These are phyloP conservation scores for Cheilinus undulatus DNA, from an alignment of 2,113 vertebrate species.

Conservation along the genomic window DNA sequence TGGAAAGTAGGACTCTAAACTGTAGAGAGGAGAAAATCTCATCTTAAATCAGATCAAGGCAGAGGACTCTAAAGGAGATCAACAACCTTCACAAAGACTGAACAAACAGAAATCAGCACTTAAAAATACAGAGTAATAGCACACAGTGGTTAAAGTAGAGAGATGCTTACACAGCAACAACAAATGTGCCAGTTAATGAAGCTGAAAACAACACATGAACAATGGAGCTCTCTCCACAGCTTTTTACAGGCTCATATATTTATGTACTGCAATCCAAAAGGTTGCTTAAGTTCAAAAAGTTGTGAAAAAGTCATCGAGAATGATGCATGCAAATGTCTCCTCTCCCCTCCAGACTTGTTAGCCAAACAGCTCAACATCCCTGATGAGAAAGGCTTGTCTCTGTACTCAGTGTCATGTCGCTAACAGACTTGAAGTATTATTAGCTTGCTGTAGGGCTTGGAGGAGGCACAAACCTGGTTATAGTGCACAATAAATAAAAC, in stretches of 20 bases:
- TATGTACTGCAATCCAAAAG: conserved; percentile 10
- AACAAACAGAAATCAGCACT: conserved; percentile 2
- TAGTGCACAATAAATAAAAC: conserved; percentile 76
- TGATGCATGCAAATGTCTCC: conserved; percentile 20
- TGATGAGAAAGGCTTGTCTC: conserved; percentile 55
- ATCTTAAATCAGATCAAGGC: conserved; percentile 18
- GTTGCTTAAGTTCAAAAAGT: conserved; percentile 44
- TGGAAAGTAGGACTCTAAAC: conserved; percentile 24
- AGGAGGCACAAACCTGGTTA: conserved; percentile 69
- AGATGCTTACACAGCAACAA: conserved; percentile 15
- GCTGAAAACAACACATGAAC: background rate
- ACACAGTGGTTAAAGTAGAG: background rate
- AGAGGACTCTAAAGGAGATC: conserved; percentile 12
- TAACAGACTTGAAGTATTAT: conserved; percentile 77
- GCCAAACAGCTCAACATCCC: conserved; percentile 57
- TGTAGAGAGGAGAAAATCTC: no score
- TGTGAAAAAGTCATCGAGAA: conserved; percentile 11
- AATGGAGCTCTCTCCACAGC: conserved; percentile 20
- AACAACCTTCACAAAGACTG: conserved; percentile 4
- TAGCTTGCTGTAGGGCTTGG: conserved; percentile 70
- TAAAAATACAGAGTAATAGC: background rate
- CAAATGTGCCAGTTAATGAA: conserved; percentile 34
- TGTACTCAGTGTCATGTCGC: conserved; percentile 62
- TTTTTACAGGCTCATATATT: conserved; percentile 9
- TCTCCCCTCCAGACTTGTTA: conserved; percentile 51